Percentiles rank a stretch among this genome's conserved stretches.
Evolutionary conservation across 2,113 vertebrate species (phyloP).

Genomic region (Mustelus asterias): DNA sequence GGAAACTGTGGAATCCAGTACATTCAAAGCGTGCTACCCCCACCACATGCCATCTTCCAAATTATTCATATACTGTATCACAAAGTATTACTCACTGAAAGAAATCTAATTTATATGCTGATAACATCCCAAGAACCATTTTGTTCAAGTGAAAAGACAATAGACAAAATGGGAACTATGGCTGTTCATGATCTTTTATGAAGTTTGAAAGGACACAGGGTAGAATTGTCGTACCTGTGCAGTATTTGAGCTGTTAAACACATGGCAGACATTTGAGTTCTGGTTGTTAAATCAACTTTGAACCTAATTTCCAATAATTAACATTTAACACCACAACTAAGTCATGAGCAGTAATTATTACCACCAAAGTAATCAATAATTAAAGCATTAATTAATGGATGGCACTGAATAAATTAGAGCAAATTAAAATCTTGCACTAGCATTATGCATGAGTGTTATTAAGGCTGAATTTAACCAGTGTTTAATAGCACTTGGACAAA

Average conservation of each 20-base stretch:
- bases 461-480: background rate
- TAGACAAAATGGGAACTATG: background rate
- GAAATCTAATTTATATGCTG: background rate
- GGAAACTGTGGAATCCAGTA: background rate
- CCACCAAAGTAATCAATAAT: background rate
- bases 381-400: conserved; percentile 19
- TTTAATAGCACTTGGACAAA: background rate
- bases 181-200: background rate
- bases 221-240: background rate
- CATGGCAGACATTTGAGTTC: background rate
- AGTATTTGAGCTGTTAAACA: background rate
- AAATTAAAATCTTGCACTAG: background rate
- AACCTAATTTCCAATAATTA: background rate
- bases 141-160: background rate
- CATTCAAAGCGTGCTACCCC: background rate
- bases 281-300: background rate
- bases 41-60: background rate
- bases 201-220: background rate
- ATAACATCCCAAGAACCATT: background rate
- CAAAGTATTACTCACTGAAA: background rate
- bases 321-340: background rate
- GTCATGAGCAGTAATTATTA: background rate
- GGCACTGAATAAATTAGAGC: background rate
- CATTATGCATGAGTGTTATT: background rate
- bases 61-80: background rate